Conservation (phyloP, 92 coral and sea anemone genomes). For the Porites cylindrica region DNA sequence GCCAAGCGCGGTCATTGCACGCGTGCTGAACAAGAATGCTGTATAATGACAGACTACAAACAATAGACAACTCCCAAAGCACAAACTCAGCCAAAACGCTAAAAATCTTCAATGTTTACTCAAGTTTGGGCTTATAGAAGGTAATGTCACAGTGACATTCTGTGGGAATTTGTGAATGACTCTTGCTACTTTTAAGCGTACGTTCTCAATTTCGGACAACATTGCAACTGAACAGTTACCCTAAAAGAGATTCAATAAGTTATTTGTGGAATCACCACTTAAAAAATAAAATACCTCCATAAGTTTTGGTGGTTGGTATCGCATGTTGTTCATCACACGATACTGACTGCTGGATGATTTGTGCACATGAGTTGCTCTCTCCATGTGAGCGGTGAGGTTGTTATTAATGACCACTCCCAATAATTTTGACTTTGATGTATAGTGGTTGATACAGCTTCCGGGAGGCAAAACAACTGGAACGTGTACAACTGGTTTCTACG, state of each 20-base stretch:
- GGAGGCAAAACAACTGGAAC: too few species aligned
- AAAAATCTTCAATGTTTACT: too few species aligned
- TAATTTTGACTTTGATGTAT: background rate
- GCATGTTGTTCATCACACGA: slow-evolving; percentile 22
- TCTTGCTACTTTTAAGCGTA: slow-evolving; percentile 15
- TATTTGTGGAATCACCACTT: slow-evolving; percentile 1
- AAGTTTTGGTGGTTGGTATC: slow-evolving; percentile 4
- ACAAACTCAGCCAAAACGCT: too few species aligned
- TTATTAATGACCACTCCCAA: background rate
- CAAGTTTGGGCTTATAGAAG: too few species aligned
- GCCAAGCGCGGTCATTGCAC: too few species aligned
- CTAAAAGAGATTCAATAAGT: background rate
- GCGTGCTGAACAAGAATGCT: too few species aligned
- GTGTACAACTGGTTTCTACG: too few species aligned
- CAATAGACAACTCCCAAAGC: too few species aligned
- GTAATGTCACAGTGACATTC: too few species aligned
- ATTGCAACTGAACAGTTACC: slow-evolving; percentile 1
- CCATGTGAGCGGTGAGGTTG: background rate
- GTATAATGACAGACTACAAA: too few species aligned
- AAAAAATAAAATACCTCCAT: slow-evolving; percentile 31
- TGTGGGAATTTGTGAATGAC: slow-evolving; percentile 13
- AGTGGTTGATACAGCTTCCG: too few species aligned
- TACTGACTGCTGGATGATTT: background rate
- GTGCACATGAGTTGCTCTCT: background rate
- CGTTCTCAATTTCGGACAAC: background rate